Base-by-base conservation (phyloP, 2,888 invertebrate species). In the Vesta saturnalis region DNA sequence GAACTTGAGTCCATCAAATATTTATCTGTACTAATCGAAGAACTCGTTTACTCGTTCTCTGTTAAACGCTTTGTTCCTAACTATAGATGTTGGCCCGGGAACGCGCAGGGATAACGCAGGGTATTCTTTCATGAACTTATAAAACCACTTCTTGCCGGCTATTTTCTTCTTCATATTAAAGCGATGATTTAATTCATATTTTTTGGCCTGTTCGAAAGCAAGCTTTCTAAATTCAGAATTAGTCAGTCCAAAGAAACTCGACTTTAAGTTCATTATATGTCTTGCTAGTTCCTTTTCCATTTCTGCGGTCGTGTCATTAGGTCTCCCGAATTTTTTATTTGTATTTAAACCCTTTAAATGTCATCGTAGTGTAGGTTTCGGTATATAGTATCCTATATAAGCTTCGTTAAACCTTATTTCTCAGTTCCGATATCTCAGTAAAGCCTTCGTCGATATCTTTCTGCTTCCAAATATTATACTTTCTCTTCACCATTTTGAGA, bases 21-120 rank as follows among this genome's bases (percentile, higher is more conserved):
- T 70, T 64, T 60, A 54, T 71, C 75, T 64, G 22, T 73, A 70
- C 67, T 77, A 78, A 30, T 73, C 60, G 52, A 75, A 78, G 71
- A 76, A 78, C 16, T 52, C 15, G 2, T 55, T 60, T 1, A 79
- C 73, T 46, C 70, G 74, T 8, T 62, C 56, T 69, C 69, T 74
- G 62, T 77, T 79, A 59, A 78, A 77, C 23, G 67, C 60, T 21
- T 67, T 72, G 15, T 71, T 62, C 10, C 74, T 65, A 18, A 72
- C 67, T 22, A 74, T 60, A 57, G 73, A 73, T 14, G 71, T 74
- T 10, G 72, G 71, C 69, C 72, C 71, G 30, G 72, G 72, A 57
- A 60, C 72, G 35, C 74, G 52, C 12, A 77, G 52, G 18, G 72
- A 68, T 8, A 75, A 61, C 8, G 59, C 19, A 16, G 63, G 58